These are phyloP conservation scores for Pseudomugil tenellus DNA, from an alignment of 2,797 vertebrate genomes.

Conservation along the genomic window DNA sequence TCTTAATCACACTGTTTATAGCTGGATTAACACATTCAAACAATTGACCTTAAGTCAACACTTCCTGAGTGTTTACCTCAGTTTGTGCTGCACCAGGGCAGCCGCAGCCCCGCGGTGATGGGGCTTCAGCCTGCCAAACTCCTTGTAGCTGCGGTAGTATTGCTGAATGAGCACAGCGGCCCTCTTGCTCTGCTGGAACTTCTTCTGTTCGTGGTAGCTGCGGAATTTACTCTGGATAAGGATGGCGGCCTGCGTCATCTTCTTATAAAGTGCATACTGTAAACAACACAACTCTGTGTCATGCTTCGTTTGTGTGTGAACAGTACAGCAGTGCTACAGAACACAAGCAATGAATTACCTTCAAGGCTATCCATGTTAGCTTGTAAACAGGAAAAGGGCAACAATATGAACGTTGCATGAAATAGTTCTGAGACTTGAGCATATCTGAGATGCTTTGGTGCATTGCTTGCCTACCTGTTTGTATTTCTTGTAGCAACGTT, in stretches of 20 bases:
- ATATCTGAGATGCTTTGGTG: neutral
- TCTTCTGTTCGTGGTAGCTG: constrained; percentile 98
- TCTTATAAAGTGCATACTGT: constrained; percentile 99
- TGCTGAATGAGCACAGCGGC: constrained; percentile 98
- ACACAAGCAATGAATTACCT: constrained; percentile 84
- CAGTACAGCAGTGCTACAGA: neutral
- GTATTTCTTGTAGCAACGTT: constrained; percentile 99
- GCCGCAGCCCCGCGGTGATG: constrained; percentile 86
- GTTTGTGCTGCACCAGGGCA: constrained; percentile 93
- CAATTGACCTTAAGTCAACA: neutral
- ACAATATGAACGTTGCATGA: constrained; percentile 48
- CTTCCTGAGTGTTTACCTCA: constrained; percentile 83
- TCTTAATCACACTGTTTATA: constrained; percentile 2
- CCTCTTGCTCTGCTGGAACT: constrained; percentile 97
- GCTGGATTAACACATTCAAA: neutral
- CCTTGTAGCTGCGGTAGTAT: constrained; percentile 97
- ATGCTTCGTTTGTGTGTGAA: constrained; percentile 1
- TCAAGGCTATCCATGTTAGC: constrained; percentile 99
- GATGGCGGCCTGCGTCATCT: constrained; percentile 99
- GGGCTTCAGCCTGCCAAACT: constrained; percentile 90
- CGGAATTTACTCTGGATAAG: constrained; percentile 99
- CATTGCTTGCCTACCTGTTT: constrained; percentile 90
- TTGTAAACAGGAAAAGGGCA: constrained; percentile 83
- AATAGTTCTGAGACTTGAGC: neutral
- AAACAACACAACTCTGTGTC: constrained; percentile 35